Evolutionary conservation across 2,797 vertebrate species (phyloP), one percentile per base, ranked within the genome.

Genomic region (Lacerta viridis): DNA sequence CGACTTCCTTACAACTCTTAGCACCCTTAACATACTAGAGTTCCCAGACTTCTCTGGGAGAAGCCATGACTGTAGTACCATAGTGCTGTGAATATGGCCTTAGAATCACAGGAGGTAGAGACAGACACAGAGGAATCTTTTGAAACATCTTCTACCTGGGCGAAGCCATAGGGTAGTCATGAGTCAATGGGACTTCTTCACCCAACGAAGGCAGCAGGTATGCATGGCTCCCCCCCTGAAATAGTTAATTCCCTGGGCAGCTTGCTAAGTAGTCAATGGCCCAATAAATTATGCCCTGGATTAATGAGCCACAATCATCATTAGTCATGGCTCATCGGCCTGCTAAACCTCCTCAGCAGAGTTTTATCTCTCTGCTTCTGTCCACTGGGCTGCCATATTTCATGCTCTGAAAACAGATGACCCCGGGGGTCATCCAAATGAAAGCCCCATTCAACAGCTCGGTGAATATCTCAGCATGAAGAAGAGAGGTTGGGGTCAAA

Each of bases 401-500:
- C 97, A 98, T 96, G 95, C 97, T 97, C 97, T 96, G 97, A 97
- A 97, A 98, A 97, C 96, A 97, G 96, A 95, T 97, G 97, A 97
- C 97, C 98, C 95, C 87, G 0, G 95, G 88, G 98, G 98, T 98
- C 98, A 98, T 95, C 74, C 85, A 93, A 98, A 98, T 98, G 97
- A 98, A 98, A 98, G 97, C 95, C 95, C 96, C 93, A 94, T 98
- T 98, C 98, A 98, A 96, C 97, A 98, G 98, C 97, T 98, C 98
- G 94, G 95, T 90, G 84, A 59, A 94, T 96, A 96, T 90, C 96
- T 95, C 55, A 3, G 94, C 95, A 88, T 85, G 94, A 95, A 93
- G 96, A 94, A 94, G 90, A 92, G 92, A 94, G 95, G 96, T 92
- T 88, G 95, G 91, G 98, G 97, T 98, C 97, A 98, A 97, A 96